phyloP scores from a whole-genome alignment of 2,888 invertebrate genomes.

The Leptarthrus brevirostris region DNA sequence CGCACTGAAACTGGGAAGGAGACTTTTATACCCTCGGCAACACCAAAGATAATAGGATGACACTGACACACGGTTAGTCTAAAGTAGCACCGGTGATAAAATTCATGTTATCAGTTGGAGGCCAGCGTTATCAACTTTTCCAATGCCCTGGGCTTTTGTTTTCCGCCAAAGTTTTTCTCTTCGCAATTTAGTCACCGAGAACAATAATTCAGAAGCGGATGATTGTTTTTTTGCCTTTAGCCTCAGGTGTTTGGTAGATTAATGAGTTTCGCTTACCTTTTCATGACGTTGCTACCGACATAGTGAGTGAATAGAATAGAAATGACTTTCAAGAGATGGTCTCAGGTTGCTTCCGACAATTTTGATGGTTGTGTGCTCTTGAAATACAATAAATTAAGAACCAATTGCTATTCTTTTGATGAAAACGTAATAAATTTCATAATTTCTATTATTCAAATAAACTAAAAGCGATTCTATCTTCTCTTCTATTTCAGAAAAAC shows the following conservation, averaged over 20 bases:
- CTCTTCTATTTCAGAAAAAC: slow-evolving; percentile 72
- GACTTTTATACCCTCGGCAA: not conserved
- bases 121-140: slow-evolving; percentile 4
- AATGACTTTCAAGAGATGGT: slow-evolving; percentile 59
- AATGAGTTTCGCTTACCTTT: slow-evolving; percentile 26
- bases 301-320: slow-evolving; percentile 40
- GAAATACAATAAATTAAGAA: slow-evolving; percentile 55
- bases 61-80: not conserved
- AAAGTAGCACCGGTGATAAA: not conserved
- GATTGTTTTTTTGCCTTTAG: slow-evolving; percentile 6
- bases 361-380: slow-evolving; percentile 61
- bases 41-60: not conserved
- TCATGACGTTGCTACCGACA: slow-evolving; percentile 6
- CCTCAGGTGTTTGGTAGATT: slow-evolving; percentile 19
- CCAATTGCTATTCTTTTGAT: slow-evolving; percentile 16
- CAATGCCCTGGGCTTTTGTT: slow-evolving; percentile 5
- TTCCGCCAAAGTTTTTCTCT: slow-evolving; percentile 2
- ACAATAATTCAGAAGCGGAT: not conserved
- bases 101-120: slow-evolving; percentile 23
- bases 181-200: not conserved
- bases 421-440: slow-evolving; percentile 9
- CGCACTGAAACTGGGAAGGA: slow-evolving; percentile 4
- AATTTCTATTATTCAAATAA: not conserved
- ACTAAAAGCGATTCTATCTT: slow-evolving; percentile 48
- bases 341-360: slow-evolving; percentile 61